A percentile compares a stretch with the other conserved stretches of the same genome.
Conservation (phyloP, 92 coral and sea anemone species). For the Porites divaricata region DNA sequence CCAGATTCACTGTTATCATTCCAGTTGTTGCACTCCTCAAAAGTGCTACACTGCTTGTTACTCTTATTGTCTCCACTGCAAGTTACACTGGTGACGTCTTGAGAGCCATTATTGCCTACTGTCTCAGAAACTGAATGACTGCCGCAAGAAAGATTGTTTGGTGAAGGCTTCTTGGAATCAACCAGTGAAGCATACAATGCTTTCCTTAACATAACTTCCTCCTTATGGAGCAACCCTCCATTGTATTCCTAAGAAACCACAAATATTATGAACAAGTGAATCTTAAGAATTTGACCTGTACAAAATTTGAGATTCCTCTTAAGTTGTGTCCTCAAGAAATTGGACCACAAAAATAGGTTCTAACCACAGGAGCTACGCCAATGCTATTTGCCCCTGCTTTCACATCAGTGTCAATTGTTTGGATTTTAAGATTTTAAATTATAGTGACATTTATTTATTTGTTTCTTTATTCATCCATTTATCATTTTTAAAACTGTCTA, state of each 20-base stretch:
- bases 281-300: too few relatives aligned
- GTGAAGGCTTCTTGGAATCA: slow-evolving; percentile 67
- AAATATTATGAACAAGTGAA: background rate
- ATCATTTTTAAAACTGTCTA: too few relatives aligned
- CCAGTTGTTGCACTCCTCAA: background rate
- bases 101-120: background rate
- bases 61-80: background rate
- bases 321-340: too few relatives aligned
- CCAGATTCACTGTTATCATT: background rate
- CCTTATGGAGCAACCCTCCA: slow-evolving; percentile 92
- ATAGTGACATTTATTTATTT: too few relatives aligned
- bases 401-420: too few relatives aligned
- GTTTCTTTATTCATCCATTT: too few relatives aligned
- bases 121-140: slow-evolving; percentile 1
- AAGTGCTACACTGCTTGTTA: background rate
- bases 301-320: too few relatives aligned
- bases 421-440: too few relatives aligned
- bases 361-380: too few relatives aligned
- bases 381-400: too few relatives aligned
- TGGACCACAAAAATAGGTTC: too few relatives aligned
- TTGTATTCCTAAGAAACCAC: slow-evolving; percentile 81
- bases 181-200: slow-evolving; percentile 94
- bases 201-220: slow-evolving; percentile 87
- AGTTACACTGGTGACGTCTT: background rate
- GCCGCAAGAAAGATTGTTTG: background rate